Evolutionary conservation across 2,113 vertebrate species (phyloP).

Genomic region (Mus pahari): DNA sequence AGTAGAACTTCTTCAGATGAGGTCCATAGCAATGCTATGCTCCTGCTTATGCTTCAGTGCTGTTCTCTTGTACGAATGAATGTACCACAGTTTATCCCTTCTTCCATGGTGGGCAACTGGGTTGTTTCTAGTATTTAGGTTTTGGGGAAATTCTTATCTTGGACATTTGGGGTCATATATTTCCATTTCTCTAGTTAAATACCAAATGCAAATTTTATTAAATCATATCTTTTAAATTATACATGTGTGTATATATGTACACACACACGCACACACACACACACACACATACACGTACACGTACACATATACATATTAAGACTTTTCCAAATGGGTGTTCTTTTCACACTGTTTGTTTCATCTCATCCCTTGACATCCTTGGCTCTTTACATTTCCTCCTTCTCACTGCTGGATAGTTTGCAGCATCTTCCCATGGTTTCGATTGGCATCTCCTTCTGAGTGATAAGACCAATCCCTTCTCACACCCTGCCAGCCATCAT

Average conservation of each 20-base stretch:
- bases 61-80: neutral
- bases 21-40: neutral
- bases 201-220: neutral
- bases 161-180: neutral
- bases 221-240: neutral
- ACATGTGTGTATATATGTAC: neutral
- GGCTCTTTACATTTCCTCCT: neutral
- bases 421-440: neutral
- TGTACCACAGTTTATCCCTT: neutral
- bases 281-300: no score
- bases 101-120: neutral
- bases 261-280: no score
- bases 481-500: neutral
- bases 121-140: neutral
- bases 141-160: neutral
- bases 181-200: conserved; percentile 15
- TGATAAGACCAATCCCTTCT: neutral
- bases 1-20: neutral
- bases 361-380: neutral
- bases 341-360: neutral
- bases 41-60: neutral
- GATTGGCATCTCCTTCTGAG: neutral
- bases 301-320: neutral
- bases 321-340: neutral
- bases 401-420: neutral